Conservation (phyloP, 2,888 invertebrate genomes). For the Eudasyphora cyanicolor region DNA sequence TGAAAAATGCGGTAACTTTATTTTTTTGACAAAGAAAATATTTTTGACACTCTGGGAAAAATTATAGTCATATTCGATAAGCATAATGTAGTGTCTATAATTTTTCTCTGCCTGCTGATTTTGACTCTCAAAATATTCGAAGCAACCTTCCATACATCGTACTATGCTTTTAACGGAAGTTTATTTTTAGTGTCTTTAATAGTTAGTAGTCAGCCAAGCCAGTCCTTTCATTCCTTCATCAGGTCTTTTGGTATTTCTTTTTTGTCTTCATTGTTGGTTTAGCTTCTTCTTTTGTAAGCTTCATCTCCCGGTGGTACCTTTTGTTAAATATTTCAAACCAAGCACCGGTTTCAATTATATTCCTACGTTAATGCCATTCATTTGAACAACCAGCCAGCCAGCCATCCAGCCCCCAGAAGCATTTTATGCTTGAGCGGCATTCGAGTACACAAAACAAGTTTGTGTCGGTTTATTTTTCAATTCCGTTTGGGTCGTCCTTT, state of each 20-base stretch:
- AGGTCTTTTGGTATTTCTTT: background rate
- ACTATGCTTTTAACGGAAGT: conserved; percentile 29
- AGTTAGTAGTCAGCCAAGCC: no score
- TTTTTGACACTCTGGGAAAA: no score
- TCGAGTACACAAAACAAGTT: conserved; percentile 16
- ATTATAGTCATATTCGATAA: no score
- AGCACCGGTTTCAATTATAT: conserved; percentile 12
- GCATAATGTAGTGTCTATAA: no score
- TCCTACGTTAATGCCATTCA: background rate
- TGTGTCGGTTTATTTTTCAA: background rate
- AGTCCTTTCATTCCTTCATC: background rate
- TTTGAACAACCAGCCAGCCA: background rate
- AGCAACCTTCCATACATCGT: no score
- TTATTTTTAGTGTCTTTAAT: background rate
- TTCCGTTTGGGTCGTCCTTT: background rate
- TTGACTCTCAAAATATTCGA: no score
- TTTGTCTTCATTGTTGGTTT: background rate
- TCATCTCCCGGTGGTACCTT: background rate
- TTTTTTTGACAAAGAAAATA: no score
- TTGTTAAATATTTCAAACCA: background rate
- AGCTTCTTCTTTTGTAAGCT: background rate
- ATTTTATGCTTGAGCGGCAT: conserved; percentile 13
- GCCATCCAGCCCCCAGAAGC: background rate
- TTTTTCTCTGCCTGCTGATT: no score
- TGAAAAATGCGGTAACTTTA: no score